A percentile compares a stretch with the other conserved stretches of the same genome.
These are phyloP conservation scores for Neosilurus mollespiculum DNA, from an alignment of 2,797 vertebrate genomes.

Conservation along the genomic window DNA sequence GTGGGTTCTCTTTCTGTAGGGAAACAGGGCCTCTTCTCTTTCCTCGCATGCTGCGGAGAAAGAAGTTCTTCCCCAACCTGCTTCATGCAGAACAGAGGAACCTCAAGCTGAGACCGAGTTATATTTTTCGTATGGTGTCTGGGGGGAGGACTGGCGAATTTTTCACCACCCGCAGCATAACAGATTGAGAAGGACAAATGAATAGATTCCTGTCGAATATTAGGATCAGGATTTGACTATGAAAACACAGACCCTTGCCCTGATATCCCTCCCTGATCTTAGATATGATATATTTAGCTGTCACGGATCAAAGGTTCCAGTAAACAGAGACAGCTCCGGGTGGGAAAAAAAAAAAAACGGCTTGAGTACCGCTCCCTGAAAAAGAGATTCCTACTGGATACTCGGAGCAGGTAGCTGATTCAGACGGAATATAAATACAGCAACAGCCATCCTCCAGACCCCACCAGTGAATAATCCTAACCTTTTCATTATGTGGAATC, in stretches of 20 bases:
- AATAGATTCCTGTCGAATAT: conserved; percentile 47
- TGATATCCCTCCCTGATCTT: conserved; percentile 11
- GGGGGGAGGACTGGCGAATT: conserved; percentile 45
- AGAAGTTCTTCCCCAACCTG: conserved; percentile 30
- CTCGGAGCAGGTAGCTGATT: conserved; percentile 10
- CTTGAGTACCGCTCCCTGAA: conserved; percentile 28
- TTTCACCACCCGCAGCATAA: conserved; percentile 53
- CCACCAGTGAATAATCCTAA: conserved; percentile 46
- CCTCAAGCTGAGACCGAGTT: conserved; percentile 43
- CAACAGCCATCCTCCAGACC: conserved; percentile 5
- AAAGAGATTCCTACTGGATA: conserved; percentile 37
- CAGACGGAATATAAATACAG: conserved; percentile 1
- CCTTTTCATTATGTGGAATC: conserved; percentile 56
- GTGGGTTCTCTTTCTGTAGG: conserved; percentile 54
- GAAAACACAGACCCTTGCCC: neutral
- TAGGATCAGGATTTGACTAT: conserved; percentile 6
- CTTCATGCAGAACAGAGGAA: conserved; percentile 33
- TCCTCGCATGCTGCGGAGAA: conserved; percentile 15
- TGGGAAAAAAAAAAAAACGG: conserved; percentile 5
- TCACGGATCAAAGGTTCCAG: conserved; percentile 41
- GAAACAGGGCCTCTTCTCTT: conserved; percentile 43
- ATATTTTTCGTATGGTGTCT: conserved; percentile 46
- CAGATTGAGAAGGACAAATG: conserved; percentile 45
- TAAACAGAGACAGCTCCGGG: conserved; percentile 17
- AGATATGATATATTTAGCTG: conserved; percentile 33